Evolutionary conservation across 1,140 invertebrate species (phyloP).

Genomic region (Cephus cinctus): DNA sequence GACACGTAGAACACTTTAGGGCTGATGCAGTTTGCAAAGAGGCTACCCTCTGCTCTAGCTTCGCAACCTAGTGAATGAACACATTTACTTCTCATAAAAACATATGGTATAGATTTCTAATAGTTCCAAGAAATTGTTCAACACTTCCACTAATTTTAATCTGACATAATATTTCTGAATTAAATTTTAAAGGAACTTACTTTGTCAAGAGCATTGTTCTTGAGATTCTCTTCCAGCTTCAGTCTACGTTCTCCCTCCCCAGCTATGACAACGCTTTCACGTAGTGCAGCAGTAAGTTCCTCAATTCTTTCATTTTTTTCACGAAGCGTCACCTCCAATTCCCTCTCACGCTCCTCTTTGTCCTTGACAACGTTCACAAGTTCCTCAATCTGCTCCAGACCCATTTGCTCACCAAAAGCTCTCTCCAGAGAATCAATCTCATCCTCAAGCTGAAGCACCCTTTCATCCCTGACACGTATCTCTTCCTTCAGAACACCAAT

Average conservation of each 20-base stretch:
- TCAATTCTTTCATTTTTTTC: slow-evolving; percentile 7
- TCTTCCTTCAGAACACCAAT: slow-evolving; percentile 38
- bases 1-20: slow-evolving; percentile 66
- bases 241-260: slow-evolving; percentile 65
- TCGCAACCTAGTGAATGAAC: slow-evolving; percentile 73
- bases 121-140: too few relatives aligned
- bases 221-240: slow-evolving; percentile 61
- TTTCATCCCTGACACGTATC: slow-evolving; percentile 37
- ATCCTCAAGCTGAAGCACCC: slow-evolving; percentile 34
- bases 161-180: too few relatives aligned
- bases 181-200: too few relatives aligned
- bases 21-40: slow-evolving; percentile 68
- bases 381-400: slow-evolving; percentile 45
- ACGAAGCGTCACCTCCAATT: slow-evolving; percentile 17
- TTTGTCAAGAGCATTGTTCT: slow-evolving; percentile 63
- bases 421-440: slow-evolving; percentile 43
- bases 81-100: too few relatives aligned
- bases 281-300: slow-evolving; percentile 56
- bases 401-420: slow-evolving; percentile 39
- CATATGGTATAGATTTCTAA: too few relatives aligned
- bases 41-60: slow-evolving; percentile 68
- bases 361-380: slow-evolving; percentile 38
- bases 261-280: slow-evolving; percentile 65
- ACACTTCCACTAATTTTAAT: too few relatives aligned
- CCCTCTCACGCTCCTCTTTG: slow-evolving; percentile 36